Evolutionary conservation across 2,113 vertebrate species (phyloP).

Genomic region (Melanostigma gelatinosum): DNA sequence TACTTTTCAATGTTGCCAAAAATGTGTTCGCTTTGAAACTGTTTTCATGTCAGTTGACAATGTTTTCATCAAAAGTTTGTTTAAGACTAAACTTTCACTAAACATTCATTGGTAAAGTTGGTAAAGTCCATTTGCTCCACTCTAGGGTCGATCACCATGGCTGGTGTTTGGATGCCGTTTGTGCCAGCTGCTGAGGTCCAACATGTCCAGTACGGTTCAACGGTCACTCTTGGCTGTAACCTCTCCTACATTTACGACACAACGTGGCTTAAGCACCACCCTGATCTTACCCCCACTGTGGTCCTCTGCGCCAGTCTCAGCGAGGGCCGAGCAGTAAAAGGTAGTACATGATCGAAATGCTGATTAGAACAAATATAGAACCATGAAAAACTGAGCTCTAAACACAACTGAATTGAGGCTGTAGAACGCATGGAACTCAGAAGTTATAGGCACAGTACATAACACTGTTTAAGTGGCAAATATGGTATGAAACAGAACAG

Average conservation of each 20-base stretch:
- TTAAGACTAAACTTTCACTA: not conserved
- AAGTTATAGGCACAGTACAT: not conserved
- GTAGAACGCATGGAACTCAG: not conserved
- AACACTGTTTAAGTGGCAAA: not conserved
- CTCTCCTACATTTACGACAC: constrained; percentile 37
- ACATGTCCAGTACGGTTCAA: constrained; percentile 17
- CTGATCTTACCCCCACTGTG: constrained; percentile 21
- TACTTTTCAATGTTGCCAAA: not conserved
- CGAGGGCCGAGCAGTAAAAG: not conserved
- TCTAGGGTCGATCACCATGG: not conserved
- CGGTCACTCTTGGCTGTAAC: constrained; percentile 38
- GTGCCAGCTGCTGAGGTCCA: constrained; percentile 29
- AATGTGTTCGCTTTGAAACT: not conserved
- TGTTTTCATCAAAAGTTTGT: not conserved
- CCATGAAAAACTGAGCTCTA: not conserved
- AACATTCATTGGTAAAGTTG: not conserved
- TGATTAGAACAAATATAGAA: not conserved
- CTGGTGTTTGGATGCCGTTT: not conserved
- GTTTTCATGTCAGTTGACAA: not conserved
- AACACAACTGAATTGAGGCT: not conserved
- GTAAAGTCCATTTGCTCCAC: not conserved
- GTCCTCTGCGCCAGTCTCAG: constrained; percentile 28
- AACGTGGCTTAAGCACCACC: constrained; percentile 40
- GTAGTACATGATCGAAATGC: constrained; percentile 8
- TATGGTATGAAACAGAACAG: not conserved